Base-by-base conservation (phyloP, 2,888 invertebrate species). In the Eupithecia abbreviata region DNA sequence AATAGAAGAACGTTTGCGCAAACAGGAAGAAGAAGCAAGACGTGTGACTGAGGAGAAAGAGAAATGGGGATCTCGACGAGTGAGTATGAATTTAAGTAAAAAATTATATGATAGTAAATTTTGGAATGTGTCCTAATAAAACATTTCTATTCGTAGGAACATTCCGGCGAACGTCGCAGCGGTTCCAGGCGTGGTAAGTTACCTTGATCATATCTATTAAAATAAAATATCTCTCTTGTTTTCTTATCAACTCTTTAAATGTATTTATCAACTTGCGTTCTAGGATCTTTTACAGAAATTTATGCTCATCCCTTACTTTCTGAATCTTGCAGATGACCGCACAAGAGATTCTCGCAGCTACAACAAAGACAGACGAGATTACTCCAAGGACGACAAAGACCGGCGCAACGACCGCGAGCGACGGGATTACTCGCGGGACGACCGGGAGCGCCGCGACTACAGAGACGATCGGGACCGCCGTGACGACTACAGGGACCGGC, bases 1-100 rank as follows among this genome's bases (percentile, higher is more conserved):
- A 94, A 99, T 99, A 81, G 99, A 99, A 89, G 98, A 98, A 88
- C 96, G 98, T 82, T 93, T 98, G 72, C 96, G 96, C 49, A 97
- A 96, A 85, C 95, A 96, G 82, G 93, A 93, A 79, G 95, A 95
- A 75, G 94, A 94, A 83, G 87, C 93, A 2, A 88, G 94, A 65
- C 91, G 92, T 72, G 90, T 82, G 3, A 83, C 83, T 15, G 94
- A 94, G 2, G 95, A 94, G 2, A 94, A 94, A 75, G 94, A 94
- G 67, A 92, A 93, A 79, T 95, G 95, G 95, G 92, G 91, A 68
- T 71, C 80, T 47, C 78, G 81, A 79, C 79, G 82, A 76, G 82
- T 82, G 6, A 80, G 81, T 68, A 13, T 6, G 2, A 45, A 13
- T 18, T 18, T 45, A 5, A 43, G 6, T 72, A 41, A 3, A 3